phyloP scores from a whole-genome alignment of 2,888 invertebrate genomes.

The Seira ritae region DNA sequence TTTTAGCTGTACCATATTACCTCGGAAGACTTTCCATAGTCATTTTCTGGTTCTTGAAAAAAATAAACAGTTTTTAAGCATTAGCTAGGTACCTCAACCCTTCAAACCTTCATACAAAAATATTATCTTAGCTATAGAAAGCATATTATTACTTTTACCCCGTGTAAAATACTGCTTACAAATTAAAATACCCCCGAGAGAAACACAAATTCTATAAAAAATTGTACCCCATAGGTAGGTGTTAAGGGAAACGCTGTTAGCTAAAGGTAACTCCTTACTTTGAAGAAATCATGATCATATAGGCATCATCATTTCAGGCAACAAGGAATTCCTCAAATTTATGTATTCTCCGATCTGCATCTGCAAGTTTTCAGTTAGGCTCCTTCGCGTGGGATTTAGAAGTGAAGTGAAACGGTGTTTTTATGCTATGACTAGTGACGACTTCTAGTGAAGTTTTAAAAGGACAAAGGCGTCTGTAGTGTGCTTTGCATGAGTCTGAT shows the following conservation, averaged over 20 bases:
- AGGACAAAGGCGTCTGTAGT: slow-evolving; percentile 42
- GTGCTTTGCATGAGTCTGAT: slow-evolving; percentile 63
- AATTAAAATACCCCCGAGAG: background rate
- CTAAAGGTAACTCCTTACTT: too few species aligned
- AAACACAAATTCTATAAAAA: background rate
- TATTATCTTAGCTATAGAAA: background rate
- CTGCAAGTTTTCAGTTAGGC: too few species aligned
- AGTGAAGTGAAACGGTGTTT: background rate
- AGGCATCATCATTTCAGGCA: too few species aligned
- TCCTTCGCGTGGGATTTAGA: too few species aligned
- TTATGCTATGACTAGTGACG: background rate
- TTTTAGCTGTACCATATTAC: background rate
- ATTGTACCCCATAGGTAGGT: too few species aligned
- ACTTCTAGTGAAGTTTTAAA: background rate
- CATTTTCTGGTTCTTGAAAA: slow-evolving; percentile 5
- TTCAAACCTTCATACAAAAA: background rate
- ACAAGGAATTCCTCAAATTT: too few species aligned
- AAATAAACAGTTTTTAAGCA: background rate
- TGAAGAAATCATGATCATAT: too few species aligned
- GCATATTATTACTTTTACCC: too few species aligned
- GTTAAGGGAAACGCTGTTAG: too few species aligned
- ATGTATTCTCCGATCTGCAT: too few species aligned
- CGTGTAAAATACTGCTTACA: background rate
- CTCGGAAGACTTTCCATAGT: background rate
- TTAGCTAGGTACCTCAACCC: background rate